These are phyloP conservation scores for Belonocnema kinseyi DNA, from an alignment of 1,140 invertebrate species.

Conservation along the genomic window DNA sequence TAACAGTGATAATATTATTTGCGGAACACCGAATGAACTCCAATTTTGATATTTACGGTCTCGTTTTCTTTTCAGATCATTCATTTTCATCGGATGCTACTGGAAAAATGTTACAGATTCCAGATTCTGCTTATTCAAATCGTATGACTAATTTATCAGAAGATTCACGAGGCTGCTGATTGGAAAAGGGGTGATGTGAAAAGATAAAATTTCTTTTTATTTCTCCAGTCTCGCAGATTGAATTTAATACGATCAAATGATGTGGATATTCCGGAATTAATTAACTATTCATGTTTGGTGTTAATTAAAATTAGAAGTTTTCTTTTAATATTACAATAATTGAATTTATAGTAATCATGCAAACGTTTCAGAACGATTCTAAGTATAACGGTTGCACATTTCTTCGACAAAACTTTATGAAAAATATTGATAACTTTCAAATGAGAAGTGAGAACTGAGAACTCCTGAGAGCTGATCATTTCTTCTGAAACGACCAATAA, in stretches of 20 bases:
- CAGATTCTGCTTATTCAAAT: neutral
- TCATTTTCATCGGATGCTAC: neutral
- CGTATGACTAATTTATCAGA: constrained; percentile 1
- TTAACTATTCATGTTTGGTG: neutral
- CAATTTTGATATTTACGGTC: neutral
- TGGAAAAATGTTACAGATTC: neutral
- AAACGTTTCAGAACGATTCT: too few species aligned
- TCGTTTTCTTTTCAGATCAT: neutral
- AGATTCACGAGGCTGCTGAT: neutral
- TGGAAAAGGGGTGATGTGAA: neutral
- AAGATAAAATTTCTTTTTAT: neutral
- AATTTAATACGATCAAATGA: neutral
- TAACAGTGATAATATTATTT: constrained; percentile 22
- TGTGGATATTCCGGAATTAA: constrained; percentile 6
- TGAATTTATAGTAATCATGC: too few species aligned
- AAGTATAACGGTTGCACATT: too few species aligned
- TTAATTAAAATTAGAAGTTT: neutral
- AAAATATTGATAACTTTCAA: too few species aligned
- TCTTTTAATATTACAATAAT: too few species aligned
- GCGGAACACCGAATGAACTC: neutral
- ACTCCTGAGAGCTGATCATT: constrained; percentile 20
- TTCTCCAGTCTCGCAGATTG: neutral
- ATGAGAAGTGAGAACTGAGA: too few species aligned
- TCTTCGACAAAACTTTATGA: too few species aligned
- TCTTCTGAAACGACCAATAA: constrained; percentile 42